Evolutionary conservation across 2,888 invertebrate species (phyloP).

Genomic region (Drosophila nr. perissopoda): DNA sequence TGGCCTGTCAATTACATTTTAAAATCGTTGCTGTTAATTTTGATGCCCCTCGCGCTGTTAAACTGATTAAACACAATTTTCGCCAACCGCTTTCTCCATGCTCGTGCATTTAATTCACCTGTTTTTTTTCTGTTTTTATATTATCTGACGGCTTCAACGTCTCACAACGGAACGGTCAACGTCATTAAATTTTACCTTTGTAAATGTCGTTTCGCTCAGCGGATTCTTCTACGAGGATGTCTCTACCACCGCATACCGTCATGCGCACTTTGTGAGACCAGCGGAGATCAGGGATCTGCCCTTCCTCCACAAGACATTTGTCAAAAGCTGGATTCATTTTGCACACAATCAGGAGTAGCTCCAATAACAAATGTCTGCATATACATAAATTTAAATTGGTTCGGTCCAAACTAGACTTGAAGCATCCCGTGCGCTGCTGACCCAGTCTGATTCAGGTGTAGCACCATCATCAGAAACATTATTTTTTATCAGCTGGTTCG

Average conservation of each 20-base stretch:
- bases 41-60: conserved; percentile 66
- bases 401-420: conserved; percentile 49
- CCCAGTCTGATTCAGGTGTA: conserved; percentile 27
- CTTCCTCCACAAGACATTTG: conserved; percentile 39
- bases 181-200: conserved; percentile 72
- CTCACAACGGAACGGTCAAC: conserved; percentile 42
- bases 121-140: conserved; percentile 15
- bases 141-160: conserved; percentile 19
- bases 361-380: conserved; percentile 58
- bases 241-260: conserved; percentile 17
- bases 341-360: conserved; percentile 62
- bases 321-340: conserved; percentile 64
- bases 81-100: conserved; percentile 26
- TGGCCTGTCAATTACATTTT: conserved; percentile 75
- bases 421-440: conserved; percentile 2
- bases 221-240: conserved; percentile 36
- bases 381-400: conserved; percentile 75
- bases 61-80: conserved; percentile 72
- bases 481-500: conserved; percentile 61
- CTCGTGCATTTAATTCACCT: conserved; percentile 61
- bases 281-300: conserved; percentile 14
- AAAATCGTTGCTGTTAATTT: conserved; percentile 76
- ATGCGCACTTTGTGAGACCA: conserved; percentile 35
- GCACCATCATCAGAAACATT: conserved; percentile 27
- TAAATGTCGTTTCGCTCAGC: conserved; percentile 61